Evolutionary conservation across 2,113 vertebrate species (phyloP), one percentile per base, ranked within the genome.

Genomic region (Siphamia tubifer): DNA sequence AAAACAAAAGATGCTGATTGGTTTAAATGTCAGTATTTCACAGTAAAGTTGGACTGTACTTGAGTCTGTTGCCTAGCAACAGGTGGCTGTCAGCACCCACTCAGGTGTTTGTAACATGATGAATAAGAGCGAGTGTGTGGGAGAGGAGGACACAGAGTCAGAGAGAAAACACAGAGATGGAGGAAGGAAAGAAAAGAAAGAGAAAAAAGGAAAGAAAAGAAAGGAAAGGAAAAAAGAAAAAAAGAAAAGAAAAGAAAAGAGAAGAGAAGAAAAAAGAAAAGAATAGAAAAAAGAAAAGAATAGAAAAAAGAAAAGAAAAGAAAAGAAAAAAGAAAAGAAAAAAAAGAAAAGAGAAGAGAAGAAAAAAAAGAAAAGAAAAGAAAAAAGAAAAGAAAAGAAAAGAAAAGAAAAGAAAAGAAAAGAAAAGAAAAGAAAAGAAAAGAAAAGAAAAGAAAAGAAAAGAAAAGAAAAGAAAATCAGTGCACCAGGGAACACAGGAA

Each of bases 1-100:
- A 1, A 28, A 34, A 34, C 3, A 6, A 38, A 28, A 66, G 13
- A 31, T 31, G 40, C 2, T 51, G 49, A 7, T 36, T n/a, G 52
- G 71, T 60, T 17, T 31, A 68, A 85, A 79, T 77, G 67, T 72
- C 69, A 70, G 38, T 1, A 0, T 68, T 49, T 64, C 30, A 62
- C 70, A 17, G 65, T 16, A 35, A 38, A 83, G 68, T 83, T 79
- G 57, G 45, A 68, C 44, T 62, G 35, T 67, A 58, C 66, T 77
- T 68, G 35, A 52, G 36, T 60, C 15, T 4, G 84, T 90, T 90
- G 86, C 89, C 70, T 77, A 47, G 87, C 81, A 90, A 87, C 85
- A 56, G 74, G 66, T 71, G 69, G 55, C 63, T 73, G 38, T 79
- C 60, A 51, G 67, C 79, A 40, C 83, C 75, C 78, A 85, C 85